Base-by-base conservation (phyloP, 2,888 invertebrate species). In the Disparrhopalites patrizii region DNA sequence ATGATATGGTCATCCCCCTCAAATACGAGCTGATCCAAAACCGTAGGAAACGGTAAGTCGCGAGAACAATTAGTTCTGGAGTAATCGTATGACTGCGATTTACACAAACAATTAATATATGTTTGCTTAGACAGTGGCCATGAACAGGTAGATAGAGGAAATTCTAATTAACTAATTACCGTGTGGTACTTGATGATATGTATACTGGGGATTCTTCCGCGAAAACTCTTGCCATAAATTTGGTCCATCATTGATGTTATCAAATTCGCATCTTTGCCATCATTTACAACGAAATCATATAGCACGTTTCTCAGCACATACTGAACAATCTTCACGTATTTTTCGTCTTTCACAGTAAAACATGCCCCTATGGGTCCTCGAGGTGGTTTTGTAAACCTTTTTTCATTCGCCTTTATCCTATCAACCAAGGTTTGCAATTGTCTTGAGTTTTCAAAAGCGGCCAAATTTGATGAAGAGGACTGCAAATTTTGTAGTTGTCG, bases 11-110 rank as follows among this genome's bases (percentile, higher is more conserved):
- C 87, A 3, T 83, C 79, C 31, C 71, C 65, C 23, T 73, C 72
- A 63, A 92, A 85, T 68, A 85, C 84, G 63, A 96, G 82, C 67
- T 87, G 83, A 76, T 91, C 86, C 58, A 90, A 83, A 15, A 94
- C 81, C 65, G 82, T 83, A 0, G 75, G 65, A 77, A 33, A 54
- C 3, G 8, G 50, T 25, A 23, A 27, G 7, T 33, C 62, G 20
- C 23, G 55, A 18, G 60, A 51, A 8, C 47, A 65, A 38, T 55
- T 64, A 23, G 28, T 57, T 43, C 31, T 27, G 3, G 62, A 36
- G 10, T 65, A 27, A 40, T 71, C 67, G 38, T 60, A 63, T 5
- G 58, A 62, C 71, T 71, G 28, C n/a, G 31, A 47, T 2, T 10
- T 13, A 57, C 20, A 38, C 20, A 7, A 4, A 38, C n/a, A 8